These are phyloP conservation scores for Oscheius onirici DNA, from an alignment of 2,888 invertebrate species.

Conservation along the genomic window DNA sequence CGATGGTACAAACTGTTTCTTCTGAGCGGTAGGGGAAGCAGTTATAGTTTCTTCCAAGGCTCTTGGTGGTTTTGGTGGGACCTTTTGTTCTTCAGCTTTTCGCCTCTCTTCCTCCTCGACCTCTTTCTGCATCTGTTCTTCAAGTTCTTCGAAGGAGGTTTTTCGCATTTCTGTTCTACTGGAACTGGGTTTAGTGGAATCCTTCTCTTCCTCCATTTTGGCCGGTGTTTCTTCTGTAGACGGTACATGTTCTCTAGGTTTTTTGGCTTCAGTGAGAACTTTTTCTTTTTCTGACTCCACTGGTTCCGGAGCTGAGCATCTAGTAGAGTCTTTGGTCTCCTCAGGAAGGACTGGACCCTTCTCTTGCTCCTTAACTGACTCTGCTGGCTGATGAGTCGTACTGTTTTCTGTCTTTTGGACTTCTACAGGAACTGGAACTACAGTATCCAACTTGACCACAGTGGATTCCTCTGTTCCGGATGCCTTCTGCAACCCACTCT, in stretches of 20 bases:
- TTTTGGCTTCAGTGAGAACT: too few species aligned
- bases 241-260: too few species aligned
- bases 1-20: slow-evolving; percentile 37
- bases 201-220: not conserved
- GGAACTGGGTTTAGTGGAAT: slow-evolving; percentile 17
- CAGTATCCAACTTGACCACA: too few species aligned
- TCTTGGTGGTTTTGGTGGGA: not conserved
- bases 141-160: slow-evolving; percentile 31
- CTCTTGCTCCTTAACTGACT: too few species aligned
- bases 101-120: slow-evolving; percentile 19
- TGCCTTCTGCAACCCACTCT: not conserved
- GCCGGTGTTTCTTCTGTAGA: not conserved
- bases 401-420: too few species aligned
- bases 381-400: too few species aligned
- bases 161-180: not conserved
- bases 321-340: too few species aligned
- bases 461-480: too few species aligned
- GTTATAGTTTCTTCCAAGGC: not conserved
- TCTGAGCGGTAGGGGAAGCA: slow-evolving; percentile 3
- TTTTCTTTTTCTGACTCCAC: too few species aligned
- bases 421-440: too few species aligned
- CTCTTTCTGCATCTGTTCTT: slow-evolving; percentile 26
- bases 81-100: not conserved
- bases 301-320: too few species aligned
- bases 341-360: too few species aligned